Evolutionary conservation across 2,113 vertebrate species (phyloP), one percentile per base, ranked within the genome.

Genomic region (Erpornis zantholeuca): DNA sequence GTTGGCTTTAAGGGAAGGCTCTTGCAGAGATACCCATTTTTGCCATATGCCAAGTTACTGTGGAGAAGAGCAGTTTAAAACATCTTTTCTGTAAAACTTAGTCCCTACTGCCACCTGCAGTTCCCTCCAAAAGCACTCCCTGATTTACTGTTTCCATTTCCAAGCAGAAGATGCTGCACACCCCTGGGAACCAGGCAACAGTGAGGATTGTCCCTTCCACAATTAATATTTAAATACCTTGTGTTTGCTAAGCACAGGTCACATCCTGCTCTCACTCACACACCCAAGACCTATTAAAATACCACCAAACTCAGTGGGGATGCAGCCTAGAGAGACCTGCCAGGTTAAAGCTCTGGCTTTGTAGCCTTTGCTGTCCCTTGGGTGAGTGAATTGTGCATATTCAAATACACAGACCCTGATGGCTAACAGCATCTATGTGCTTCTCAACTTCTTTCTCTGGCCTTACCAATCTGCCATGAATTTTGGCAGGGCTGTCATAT

Each of bases 31-130:
- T 49, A 40, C 44, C 52, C 9, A 4, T 77, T 86, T 93, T 73
- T 94, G 73, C 82, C 54, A 61, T 33, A 72, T 78, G 85, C 36
- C 38, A 78, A 60, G 35, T 44, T 63, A 76, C 53, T 27, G 42
- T 33, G 23, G 36, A 88, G 49, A 79, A 52, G 35, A 47, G 40
- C 54, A 76, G 49, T 23, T 8, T 19, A 47, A 45, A 18, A 11
- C 5, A 0, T 28, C 28, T 50, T 42, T 57, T 50, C 71, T 23
- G 5, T 27, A 79, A 95, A 95, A 68, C 45, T 92, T 91, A 95
- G 79, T n/a, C 64, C 36, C 60, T 95, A 49, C 92, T 97, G 95
- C 95, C 97, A 96, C 75, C 97, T 97, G 82, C 96, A 94, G 97
- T 78, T 88, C 36, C 33, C 52, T 52, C 35, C 40, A 59, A 93